A percentile compares a stretch with the other conserved stretches of the same genome.
Conservation (phyloP, 2,113 vertebrate genomes). For the Syngnathus scovelli region DNA sequence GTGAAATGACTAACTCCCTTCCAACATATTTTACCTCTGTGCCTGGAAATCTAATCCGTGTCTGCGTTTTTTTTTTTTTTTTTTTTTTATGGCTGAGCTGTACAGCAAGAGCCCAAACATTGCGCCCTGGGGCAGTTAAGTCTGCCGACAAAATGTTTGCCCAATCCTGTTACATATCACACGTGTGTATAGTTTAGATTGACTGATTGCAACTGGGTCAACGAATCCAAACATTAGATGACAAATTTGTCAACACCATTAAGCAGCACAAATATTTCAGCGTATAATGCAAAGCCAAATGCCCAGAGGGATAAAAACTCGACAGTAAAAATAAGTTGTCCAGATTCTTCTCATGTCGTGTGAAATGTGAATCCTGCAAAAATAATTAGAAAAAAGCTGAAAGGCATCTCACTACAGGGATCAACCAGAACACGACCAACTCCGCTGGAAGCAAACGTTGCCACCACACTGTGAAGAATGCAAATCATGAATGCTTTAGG, state of each 20-base stretch:
- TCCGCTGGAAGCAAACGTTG: conserved; percentile 38
- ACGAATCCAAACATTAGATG: background rate
- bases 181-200: background rate
- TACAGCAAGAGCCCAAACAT: conserved; percentile 2
- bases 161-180: background rate
- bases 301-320: conserved; percentile 19
- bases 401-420: conserved; percentile 15
- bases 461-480: conserved; percentile 42
- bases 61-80: conserved; percentile 45
- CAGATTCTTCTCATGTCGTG: background rate
- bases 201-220: background rate
- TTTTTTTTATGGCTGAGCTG: conserved; percentile 39
- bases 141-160: background rate
- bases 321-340: background rate
- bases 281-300: background rate
- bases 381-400: conserved; percentile 13
- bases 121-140: conserved; percentile 3
- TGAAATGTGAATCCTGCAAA: conserved; percentile 28
- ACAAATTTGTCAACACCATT: background rate
- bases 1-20: conserved; percentile 21
- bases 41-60: conserved; percentile 36
- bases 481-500: conserved; percentile 48
- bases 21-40: conserved; percentile 34
- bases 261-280: background rate
- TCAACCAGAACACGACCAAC: conserved; percentile 30